Conservation (phyloP, 2,797 vertebrate genomes). For the Miichthys miiuy region DNA sequence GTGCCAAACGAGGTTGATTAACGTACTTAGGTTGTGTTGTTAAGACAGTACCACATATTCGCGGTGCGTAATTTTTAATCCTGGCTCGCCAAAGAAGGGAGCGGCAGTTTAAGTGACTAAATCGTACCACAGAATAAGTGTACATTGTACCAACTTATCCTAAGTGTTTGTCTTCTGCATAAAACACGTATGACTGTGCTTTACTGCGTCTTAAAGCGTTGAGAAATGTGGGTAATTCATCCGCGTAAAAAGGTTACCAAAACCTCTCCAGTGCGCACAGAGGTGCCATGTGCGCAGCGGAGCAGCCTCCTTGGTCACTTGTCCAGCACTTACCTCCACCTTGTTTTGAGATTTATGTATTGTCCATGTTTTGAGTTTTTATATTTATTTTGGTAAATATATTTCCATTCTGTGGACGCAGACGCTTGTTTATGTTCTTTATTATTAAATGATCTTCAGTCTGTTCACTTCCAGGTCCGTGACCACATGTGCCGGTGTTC, state of each 20-base stretch:
- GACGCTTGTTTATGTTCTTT: not conserved
- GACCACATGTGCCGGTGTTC: not conserved
- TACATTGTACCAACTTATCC: not conserved
- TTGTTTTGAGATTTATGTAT: not conserved
- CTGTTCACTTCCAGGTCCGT: not conserved
- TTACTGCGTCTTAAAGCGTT: not conserved
- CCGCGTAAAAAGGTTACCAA: conserved; percentile 82
- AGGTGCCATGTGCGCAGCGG: conserved; percentile 62
- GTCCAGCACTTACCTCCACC: not conserved
- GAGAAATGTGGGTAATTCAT: conserved; percentile 31
- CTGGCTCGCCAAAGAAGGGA: conserved; percentile 26
- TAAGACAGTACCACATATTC: conserved; percentile 32
- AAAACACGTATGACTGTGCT: not conserved
- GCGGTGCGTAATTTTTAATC: conserved; percentile 81
- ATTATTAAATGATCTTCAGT: not conserved
- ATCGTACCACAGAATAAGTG: not conserved
- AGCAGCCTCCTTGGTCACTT: not conserved
- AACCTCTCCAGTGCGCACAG: conserved; percentile 81
- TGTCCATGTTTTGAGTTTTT: not conserved
- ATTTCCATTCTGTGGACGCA: not conserved
- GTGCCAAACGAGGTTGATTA: conserved; percentile 63
- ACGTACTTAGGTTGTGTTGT: conserved; percentile 34
- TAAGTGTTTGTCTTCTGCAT: conserved; percentile 14
- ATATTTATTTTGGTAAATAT: not conserved
- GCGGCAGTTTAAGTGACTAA: conserved; percentile 13